Evolutionary conservation across 30 jellyfish, hydroid and myxozoan species (phyloP), one percentile per base, ranked within the genome.

Genomic region (Aurelia coerulea): DNA sequence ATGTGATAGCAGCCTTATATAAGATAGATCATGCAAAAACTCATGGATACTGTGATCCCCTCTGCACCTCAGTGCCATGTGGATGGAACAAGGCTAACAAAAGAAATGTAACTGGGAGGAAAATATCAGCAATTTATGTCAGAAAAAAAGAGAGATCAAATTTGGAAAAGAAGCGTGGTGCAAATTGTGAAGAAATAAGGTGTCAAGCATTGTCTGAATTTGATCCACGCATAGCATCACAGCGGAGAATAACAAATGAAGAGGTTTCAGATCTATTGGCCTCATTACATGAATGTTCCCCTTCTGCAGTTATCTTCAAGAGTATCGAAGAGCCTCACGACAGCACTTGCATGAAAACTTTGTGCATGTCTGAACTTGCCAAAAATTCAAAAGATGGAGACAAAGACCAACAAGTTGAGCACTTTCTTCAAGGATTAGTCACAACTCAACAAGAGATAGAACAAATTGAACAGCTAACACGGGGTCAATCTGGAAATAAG

Each of bases 1-100:
- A 72, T 72, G 89, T 83, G 18, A 73, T 73, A 1, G 80, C 92
- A 23, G 51, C 72, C 41, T 88, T 83, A 11, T 69, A 53, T 41
- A 73, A 83, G 32, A 65, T 81, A 16, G 78, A 81, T 49, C 39
- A 35, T 68, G 88, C 89, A 16, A 15, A 14, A 16, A 62, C 35
- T 5, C 35, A 67, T n/a, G 74, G 65, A 14, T 81, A 67, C 78
- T 17, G 65, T 39, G 79, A 39, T 46, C 91, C 91, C n/a, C 50
- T 62, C 62, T 81, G 91, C 62, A 81, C 91, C 17, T 29, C 67
- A 34, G 32, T 81, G 33, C 88, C 88, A 14, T 49, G 62, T 31
- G 75, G 54, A 37, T 46, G 86, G 88, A 81, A 81, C 46, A 59
- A 81, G 71, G 32, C 69, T 13, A 65, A 69, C 71, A 66, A 53